Percentiles rank a stretch among this genome's conserved stretches.
Conservation (phyloP, 2,797 vertebrate species). For the Pseudotriccus pelzelni region DNA sequence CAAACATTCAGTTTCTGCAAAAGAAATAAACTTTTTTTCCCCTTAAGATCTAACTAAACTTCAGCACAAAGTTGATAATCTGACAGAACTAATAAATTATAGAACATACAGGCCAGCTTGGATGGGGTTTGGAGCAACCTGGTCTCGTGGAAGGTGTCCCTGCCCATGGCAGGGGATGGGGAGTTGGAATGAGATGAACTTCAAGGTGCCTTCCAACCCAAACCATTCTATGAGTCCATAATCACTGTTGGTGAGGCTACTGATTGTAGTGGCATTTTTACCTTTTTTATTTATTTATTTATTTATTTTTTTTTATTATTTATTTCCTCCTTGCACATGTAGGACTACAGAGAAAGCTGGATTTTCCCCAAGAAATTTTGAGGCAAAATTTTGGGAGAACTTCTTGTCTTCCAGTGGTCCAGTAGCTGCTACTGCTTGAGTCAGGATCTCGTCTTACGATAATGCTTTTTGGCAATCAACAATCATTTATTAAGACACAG, state of each 20-base stretch:
- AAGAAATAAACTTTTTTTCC: background rate
- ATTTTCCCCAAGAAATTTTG: background rate
- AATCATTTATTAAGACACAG: background rate
- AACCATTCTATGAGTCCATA: background rate
- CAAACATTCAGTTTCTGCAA: slow-evolving; percentile 13
- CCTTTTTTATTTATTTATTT: fast-evolving
- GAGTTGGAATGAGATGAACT: background rate
- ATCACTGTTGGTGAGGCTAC: background rate
- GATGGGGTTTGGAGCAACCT: background rate
- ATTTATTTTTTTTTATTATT: too few relatives aligned
- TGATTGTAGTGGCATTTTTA: background rate
- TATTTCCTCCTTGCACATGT: fast-evolving
- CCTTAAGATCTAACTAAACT: background rate
- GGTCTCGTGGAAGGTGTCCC: background rate
- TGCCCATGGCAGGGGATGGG: background rate
- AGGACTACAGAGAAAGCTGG: background rate
- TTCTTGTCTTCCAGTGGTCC: background rate
- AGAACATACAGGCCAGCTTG: background rate
- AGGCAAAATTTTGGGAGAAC: background rate
- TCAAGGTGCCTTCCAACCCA: background rate
- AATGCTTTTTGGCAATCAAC: background rate
- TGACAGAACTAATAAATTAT: slow-evolving; percentile 45
- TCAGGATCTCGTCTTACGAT: background rate
- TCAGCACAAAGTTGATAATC: slow-evolving; percentile 57
- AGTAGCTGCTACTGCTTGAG: background rate